A percentile compares a stretch with the other conserved stretches of the same genome.
These are phyloP conservation scores for Ophthalmolycus amberensis DNA, from an alignment of 2,113 vertebrate genomes.

Conservation along the genomic window DNA sequence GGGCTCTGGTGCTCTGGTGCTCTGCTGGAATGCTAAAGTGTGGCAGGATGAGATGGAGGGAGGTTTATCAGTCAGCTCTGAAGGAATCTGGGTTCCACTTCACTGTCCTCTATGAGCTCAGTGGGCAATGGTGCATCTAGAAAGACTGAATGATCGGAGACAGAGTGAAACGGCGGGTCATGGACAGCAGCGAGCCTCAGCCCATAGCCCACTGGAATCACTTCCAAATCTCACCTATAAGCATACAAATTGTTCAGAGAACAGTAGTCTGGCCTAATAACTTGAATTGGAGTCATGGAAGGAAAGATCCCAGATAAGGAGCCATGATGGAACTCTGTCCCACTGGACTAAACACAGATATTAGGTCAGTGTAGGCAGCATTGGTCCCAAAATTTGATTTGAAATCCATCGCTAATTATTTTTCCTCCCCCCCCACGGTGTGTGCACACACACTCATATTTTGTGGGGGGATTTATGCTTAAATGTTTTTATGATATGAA, in stretches of 20 bases:
- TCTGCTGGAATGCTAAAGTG: constrained; percentile 65
- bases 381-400: constrained; percentile 1
- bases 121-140: constrained; percentile 75
- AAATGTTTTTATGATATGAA: neutral
- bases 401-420: neutral
- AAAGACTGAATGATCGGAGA: constrained; percentile 61
- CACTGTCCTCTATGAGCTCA: constrained; percentile 72
- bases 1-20: constrained; percentile 31
- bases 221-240: constrained; percentile 11
- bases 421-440: neutral
- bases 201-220: constrained; percentile 2
- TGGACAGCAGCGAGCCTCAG: constrained; percentile 19
- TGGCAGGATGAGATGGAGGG: constrained; percentile 43
- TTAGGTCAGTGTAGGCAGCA: neutral
- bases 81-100: constrained; percentile 76
- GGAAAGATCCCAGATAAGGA: constrained; percentile 47
- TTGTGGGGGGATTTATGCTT: too few species aligned
- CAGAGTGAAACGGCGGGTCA: constrained; percentile 1
- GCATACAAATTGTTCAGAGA: constrained; percentile 50
- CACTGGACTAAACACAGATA: constrained; percentile 8
- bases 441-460: neutral
- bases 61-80: constrained; percentile 61
- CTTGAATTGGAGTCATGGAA: constrained; percentile 43
- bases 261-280: constrained; percentile 42
- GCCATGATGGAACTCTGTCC: constrained; percentile 31